Evolutionary conservation across 2,113 vertebrate species (phyloP), one percentile per base, ranked within the genome.

Genomic region (Trinectes maculatus): DNA sequence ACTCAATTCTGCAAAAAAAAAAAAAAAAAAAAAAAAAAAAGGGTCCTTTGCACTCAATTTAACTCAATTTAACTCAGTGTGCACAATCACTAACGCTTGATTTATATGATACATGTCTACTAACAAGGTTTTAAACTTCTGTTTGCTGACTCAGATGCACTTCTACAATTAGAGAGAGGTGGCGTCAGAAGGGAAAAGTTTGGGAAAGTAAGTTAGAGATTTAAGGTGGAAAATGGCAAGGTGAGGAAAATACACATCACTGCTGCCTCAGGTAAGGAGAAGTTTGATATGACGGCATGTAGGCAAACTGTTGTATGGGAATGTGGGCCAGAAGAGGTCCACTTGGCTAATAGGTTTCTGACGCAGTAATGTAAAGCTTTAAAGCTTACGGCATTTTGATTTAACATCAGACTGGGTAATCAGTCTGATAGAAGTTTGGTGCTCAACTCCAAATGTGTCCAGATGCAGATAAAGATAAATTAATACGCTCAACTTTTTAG

Each of bases 51-150:
- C 74, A 77, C 66, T 89, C 69, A 79, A 84, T 87, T 88, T 80
- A 86, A 77, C 66, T 89, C 69, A 79, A 84, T 87, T 88, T 80
- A 86, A 63, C 62, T 67, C 56, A 51, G 36, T 74, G 69, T 85
- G 73, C 52, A 76, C 64, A 76, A 63, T 33, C 54, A 19, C 11
- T 68, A 76, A 80, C 75, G 73, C 52, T 75, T 82, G 77, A 78
- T 89, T 78, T 74, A 80, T 73, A 82, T 71, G 33, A 86, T 75
- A 52, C 51, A 73, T 71, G 61, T 88, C 56, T 74, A 57, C 60
- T 74, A 87, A 86, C 68, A 68, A 64, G 80, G 36, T 79, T 83
- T 70, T 65, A 71, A n/a, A 25, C 59, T 29, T 63, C 34, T 60
- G 49, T 76, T 77, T 55, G 71, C 57, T n/a, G n/a, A n/a, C n/a